phyloP scores from a whole-genome alignment of 2,113 vertebrate genomes.

The Aythya baeri region DNA sequence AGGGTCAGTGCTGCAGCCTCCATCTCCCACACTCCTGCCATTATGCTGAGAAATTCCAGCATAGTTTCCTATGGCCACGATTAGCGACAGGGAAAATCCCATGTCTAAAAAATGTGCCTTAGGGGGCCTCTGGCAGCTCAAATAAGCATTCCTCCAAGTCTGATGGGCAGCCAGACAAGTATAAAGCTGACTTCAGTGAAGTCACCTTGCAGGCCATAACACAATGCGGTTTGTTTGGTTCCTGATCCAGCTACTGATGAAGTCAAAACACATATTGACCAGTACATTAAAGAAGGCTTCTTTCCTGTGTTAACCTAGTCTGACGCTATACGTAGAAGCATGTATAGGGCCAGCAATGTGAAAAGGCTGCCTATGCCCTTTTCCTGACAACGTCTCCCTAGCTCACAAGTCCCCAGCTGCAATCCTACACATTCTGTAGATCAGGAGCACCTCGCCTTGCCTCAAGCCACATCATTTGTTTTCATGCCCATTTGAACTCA shows the following conservation, averaged over 20 bases:
- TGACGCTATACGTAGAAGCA: neutral
- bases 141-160: neutral
- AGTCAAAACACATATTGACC: neutral
- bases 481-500: constrained; percentile 26
- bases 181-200: neutral
- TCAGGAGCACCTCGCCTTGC: neutral
- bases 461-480: neutral
- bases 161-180: rapidly evolving
- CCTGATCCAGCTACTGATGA: neutral
- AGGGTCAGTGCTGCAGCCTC: rapidly evolving
- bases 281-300: neutral
- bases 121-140: neutral
- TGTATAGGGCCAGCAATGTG: neutral
- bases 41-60: neutral
- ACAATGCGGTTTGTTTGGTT: neutral
- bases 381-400: neutral
- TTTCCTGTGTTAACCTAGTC: neutral
- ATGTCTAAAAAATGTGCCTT: neutral
- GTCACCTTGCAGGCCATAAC: neutral
- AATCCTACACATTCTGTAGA: neutral
- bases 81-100: neutral
- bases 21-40: neutral
- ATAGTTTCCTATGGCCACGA: neutral
- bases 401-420: neutral
- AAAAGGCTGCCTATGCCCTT: neutral